Conservation (phyloP, 2,888 invertebrate genomes). For the Sepioteuthis lessoniana region DNA sequence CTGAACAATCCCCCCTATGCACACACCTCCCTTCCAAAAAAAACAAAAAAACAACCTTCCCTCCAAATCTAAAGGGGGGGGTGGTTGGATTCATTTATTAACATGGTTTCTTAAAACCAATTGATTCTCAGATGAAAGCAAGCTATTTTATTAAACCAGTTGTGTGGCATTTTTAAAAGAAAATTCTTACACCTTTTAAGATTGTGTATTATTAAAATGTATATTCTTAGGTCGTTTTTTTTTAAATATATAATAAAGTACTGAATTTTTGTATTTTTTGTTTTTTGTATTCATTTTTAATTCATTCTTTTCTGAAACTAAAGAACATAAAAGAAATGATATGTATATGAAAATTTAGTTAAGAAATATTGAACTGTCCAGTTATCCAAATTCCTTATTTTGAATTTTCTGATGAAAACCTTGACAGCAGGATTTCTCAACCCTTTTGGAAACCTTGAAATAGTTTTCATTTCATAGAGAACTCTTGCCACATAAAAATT, state of each 20-base stretch:
- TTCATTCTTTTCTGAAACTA: neutral
- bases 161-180: neutral
- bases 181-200: neutral
- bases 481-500: too few relatives aligned
- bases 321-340: neutral
- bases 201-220: neutral
- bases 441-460: too few relatives aligned
- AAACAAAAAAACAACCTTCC: too few relatives aligned
- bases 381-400: too few relatives aligned
- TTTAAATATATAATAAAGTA: neutral
- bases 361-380: too few relatives aligned
- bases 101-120: neutral
- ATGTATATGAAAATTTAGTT: too few relatives aligned
- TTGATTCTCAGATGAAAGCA: neutral
- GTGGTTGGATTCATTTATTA: neutral
- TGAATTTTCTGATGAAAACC: too few relatives aligned
- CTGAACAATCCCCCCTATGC: neutral
- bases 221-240: conserved; percentile 15
- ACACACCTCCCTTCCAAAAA: too few relatives aligned
- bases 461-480: too few relatives aligned
- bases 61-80: neutral
- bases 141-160: neutral
- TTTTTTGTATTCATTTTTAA: neutral
- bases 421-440: too few relatives aligned
- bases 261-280: neutral